phyloP scores from a whole-genome alignment of 2,797 vertebrate species.

The Falco columbarius region DNA sequence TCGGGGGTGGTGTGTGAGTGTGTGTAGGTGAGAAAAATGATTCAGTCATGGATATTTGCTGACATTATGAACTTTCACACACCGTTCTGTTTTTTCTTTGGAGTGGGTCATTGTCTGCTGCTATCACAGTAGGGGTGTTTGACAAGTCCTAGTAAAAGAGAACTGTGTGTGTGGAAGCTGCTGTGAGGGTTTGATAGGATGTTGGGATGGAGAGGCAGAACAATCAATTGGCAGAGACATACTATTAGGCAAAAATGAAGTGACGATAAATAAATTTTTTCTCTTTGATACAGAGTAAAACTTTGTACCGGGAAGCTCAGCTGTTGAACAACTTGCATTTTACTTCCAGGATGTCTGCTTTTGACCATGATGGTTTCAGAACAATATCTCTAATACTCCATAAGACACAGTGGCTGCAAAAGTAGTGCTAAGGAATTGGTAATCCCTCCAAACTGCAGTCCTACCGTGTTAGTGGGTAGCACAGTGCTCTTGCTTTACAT shows the following conservation, averaged over 20 bases:
- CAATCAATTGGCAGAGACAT: not conserved
- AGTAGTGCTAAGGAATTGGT: not conserved
- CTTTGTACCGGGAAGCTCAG: not conserved
- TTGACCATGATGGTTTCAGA: not conserved
- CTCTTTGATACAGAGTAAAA: not conserved
- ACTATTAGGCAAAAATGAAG: not conserved
- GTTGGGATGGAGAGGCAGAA: not conserved
- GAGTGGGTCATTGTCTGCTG: not conserved
- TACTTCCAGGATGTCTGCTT: not conserved
- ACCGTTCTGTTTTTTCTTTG: not conserved
- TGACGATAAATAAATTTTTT: not conserved
- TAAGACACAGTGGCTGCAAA: not conserved
- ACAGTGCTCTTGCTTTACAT: not conserved
- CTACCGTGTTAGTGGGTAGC: not conserved
- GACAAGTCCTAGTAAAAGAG: not conserved
- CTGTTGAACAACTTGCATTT: not conserved
- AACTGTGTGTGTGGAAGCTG: not conserved
- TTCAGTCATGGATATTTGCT: not conserved
- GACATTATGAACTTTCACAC: not conserved
- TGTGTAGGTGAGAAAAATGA: not conserved
- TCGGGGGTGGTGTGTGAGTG: not conserved
- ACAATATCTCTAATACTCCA: not conserved
- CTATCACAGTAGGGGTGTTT: not conserved
- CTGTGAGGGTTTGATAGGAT: not conserved
- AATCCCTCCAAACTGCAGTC: constrained; percentile 16